A percentile compares a stretch with the other conserved stretches of the same genome.
phyloP scores from a whole-genome alignment of 2,888 invertebrate species.

The Liposcelis brunnea region DNA sequence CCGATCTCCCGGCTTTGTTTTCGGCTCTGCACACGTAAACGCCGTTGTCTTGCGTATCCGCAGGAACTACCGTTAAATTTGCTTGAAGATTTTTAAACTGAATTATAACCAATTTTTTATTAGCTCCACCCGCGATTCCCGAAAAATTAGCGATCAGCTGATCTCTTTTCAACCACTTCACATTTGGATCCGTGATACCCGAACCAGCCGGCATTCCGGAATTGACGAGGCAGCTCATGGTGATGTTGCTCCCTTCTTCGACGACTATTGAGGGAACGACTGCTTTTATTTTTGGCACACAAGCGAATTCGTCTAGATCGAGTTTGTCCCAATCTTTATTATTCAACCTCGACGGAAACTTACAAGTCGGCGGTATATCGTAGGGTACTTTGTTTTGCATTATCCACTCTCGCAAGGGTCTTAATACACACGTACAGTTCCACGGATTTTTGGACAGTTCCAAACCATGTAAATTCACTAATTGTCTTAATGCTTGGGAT shows the following conservation, averaged over 20 bases:
- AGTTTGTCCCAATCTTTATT: slow-evolving; percentile 56
- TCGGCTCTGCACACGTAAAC: slow-evolving; percentile 61
- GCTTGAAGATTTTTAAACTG: slow-evolving; percentile 48
- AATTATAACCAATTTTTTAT: slow-evolving; percentile 43
- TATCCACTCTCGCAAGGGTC: slow-evolving; percentile 66
- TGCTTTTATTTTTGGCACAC: slow-evolving; percentile 50
- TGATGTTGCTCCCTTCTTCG: slow-evolving; percentile 53
- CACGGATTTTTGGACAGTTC: slow-evolving; percentile 65
- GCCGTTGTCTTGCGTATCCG: slow-evolving; percentile 58
- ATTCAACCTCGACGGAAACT: slow-evolving; percentile 41
- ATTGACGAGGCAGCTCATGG: slow-evolving; percentile 49
- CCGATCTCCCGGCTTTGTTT: slow-evolving; percentile 60
- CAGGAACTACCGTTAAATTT: slow-evolving; percentile 53
- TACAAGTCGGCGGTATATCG: slow-evolving; percentile 51
- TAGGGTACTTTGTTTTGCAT: slow-evolving; percentile 56
- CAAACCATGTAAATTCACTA: slow-evolving; percentile 52
- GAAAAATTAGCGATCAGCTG: slow-evolving; percentile 48
- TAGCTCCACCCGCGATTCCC: slow-evolving; percentile 25
- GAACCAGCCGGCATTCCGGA: too few species aligned
- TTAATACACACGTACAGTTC: slow-evolving; percentile 62
- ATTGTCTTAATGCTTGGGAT: slow-evolving; percentile 45
- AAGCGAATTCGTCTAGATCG: slow-evolving; percentile 63
- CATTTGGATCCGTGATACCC: slow-evolving; percentile 53
- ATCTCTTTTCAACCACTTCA: slow-evolving; percentile 54
- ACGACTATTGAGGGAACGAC: slow-evolving; percentile 41